These are phyloP conservation scores for Mantis religiosa DNA, from an alignment of 2,888 invertebrate genomes.

Conservation along the genomic window DNA sequence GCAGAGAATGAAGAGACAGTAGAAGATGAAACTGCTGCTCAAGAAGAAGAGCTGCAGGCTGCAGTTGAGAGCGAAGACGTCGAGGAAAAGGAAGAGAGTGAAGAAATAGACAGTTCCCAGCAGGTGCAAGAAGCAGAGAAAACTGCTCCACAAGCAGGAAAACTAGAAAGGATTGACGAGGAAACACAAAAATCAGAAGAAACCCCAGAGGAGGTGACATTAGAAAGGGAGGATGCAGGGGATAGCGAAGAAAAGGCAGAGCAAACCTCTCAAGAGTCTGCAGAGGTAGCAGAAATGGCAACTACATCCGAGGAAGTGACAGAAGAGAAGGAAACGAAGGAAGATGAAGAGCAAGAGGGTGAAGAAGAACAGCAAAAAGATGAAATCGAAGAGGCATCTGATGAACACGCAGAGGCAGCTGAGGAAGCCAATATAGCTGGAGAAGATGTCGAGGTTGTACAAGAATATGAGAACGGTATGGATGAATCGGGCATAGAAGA, in stretches of 20 bases:
- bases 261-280: slow-evolving; percentile 33
- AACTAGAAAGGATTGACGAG: background rate
- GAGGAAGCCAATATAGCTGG: slow-evolving; percentile 2
- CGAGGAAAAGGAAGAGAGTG: background rate
- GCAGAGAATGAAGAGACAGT: background rate
- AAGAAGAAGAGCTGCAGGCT: background rate
- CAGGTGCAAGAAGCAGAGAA: background rate
- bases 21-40: background rate
- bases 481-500: background rate
- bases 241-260: slow-evolving; percentile 43
- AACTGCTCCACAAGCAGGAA: background rate
- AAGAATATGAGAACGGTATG: slow-evolving; percentile 5
- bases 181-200: slow-evolving; percentile 34
- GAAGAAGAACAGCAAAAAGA: slow-evolving; percentile 37
- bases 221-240: slow-evolving; percentile 34
- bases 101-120: background rate
- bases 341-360: slow-evolving; percentile 37
- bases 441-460: background rate
- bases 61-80: background rate
- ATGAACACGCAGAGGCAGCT: slow-evolving; percentile 20
- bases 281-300: slow-evolving; percentile 46
- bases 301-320: slow-evolving; percentile 38
- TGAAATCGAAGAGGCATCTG: background rate
- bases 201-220: slow-evolving; percentile 41
- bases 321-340: slow-evolving; percentile 32